These are phyloP conservation scores for Apamea anceps DNA, from an alignment of 2,888 invertebrate genomes.

Conservation along the genomic window DNA sequence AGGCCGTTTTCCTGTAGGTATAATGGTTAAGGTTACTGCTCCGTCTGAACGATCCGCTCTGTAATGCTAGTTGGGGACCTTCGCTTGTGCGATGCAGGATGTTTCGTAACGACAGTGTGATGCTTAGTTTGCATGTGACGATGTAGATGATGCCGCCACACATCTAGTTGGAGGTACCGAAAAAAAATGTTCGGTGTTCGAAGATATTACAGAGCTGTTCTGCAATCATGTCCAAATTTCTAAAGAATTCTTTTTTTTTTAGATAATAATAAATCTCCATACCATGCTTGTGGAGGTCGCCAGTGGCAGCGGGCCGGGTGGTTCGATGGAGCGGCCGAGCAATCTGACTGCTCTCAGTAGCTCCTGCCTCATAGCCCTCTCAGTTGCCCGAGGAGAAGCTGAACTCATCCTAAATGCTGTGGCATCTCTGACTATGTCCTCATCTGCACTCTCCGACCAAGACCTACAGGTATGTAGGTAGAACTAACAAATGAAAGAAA, in stretches of 20 bases:
- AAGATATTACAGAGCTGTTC: not conserved
- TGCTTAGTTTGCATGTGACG: not conserved
- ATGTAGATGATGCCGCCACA: not conserved
- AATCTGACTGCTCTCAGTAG: constrained; percentile 96
- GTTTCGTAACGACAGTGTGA: not conserved
- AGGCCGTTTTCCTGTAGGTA: not conserved
- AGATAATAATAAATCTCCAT: constrained; percentile 95
- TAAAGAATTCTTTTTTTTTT: constrained; percentile 66
- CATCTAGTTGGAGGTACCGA: too few relatives aligned
- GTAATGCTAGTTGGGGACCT: not conserved
- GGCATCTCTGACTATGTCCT: constrained; percentile 96
- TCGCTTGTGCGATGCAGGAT: not conserved
- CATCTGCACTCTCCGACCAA: constrained; percentile 94
- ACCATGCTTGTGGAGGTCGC: constrained; percentile 95
- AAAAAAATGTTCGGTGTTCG: not conserved
- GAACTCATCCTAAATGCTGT: constrained; percentile 96
- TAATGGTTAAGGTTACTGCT: not conserved
- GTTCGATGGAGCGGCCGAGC: constrained; percentile 89
- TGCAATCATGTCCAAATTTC: not conserved
- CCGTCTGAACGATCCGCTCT: not conserved
- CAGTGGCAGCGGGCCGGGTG: constrained; percentile 89
- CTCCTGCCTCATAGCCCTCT: constrained; percentile 97
- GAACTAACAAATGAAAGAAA: not conserved
- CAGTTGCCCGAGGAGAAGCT: constrained; percentile 98
- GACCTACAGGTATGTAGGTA: constrained; percentile 92